Evolutionary conservation across 2,797 vertebrate species (phyloP).

Genomic region (Brachyrhaphis roseni): DNA sequence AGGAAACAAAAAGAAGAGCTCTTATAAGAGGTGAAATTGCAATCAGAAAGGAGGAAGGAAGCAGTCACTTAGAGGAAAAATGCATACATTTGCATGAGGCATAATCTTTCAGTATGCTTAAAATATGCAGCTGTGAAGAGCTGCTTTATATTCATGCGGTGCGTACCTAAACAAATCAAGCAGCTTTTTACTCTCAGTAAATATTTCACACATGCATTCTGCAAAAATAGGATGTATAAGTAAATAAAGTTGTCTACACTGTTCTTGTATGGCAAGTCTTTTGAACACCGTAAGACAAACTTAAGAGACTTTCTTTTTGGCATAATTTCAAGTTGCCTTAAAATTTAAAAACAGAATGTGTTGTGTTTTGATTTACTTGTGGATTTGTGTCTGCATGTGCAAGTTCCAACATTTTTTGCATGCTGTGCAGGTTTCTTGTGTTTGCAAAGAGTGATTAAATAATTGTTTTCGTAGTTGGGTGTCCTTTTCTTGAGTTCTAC

Average conservation of each 20-base stretch:
- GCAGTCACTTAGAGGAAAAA: constrained; percentile 6
- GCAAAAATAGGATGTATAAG: background rate
- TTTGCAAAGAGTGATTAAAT: constrained; percentile 58
- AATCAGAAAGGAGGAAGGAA: constrained; percentile 19
- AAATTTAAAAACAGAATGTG: background rate
- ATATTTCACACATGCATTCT: background rate
- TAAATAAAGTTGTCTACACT: background rate
- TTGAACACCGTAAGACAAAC: background rate
- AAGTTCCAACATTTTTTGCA: constrained; percentile 42
- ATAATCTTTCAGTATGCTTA: background rate
- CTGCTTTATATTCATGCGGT: constrained; percentile 11
- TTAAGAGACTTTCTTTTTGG: background rate
- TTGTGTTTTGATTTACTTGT: constrained; percentile 12
- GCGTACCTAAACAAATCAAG: constrained; percentile 9
- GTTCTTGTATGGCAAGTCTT: background rate
- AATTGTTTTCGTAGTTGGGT: constrained; percentile 13
- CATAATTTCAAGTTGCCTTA: background rate
- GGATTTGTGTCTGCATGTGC: constrained; percentile 30
- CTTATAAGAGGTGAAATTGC: constrained; percentile 11
- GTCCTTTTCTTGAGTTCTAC: constrained; percentile 36
- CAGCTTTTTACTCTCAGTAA: background rate
- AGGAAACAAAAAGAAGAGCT: constrained; percentile 1
- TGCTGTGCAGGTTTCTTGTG: constrained; percentile 32
- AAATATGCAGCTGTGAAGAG: constrained; percentile 15
- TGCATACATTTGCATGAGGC: constrained; percentile 20